These are phyloP conservation scores for Archivesica marissinica DNA, from an alignment of 1,140 invertebrate species.

Conservation along the genomic window DNA sequence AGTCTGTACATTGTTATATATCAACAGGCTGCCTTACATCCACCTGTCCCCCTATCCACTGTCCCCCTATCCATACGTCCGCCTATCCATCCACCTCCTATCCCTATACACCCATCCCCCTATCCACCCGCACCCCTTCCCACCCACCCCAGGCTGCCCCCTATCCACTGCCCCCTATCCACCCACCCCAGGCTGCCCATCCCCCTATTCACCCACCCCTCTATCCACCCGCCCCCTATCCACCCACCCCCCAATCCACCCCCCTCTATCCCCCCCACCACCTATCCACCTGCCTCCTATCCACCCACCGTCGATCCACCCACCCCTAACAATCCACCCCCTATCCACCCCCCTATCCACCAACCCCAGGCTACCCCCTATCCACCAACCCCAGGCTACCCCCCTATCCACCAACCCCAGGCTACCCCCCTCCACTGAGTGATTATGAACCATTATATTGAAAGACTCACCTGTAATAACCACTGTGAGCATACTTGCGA, in stretches of 20 bases:
- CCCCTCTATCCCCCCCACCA: neutral
- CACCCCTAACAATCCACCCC: neutral
- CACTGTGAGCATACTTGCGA: neutral
- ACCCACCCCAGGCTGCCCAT: neutral
- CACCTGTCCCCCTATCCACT: too few relatives aligned
- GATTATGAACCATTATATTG: neutral
- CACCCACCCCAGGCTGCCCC: too few relatives aligned
- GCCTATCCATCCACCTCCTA: too few relatives aligned
- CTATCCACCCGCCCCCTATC: too few relatives aligned
- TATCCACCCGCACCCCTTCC: too few relatives aligned
- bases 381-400: neutral
- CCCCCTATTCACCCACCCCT: too few relatives aligned
- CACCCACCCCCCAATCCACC: too few relatives aligned
- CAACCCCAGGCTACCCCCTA: neutral
- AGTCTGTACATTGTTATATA: too few relatives aligned
- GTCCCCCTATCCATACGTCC: too few relatives aligned
- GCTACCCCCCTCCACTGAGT: neutral
- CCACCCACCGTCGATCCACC: neutral
- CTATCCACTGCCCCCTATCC: neutral
- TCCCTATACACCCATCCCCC: too few relatives aligned
- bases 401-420: neutral
- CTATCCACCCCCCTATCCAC: neutral
- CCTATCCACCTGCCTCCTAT: neutral
- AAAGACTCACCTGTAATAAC: neutral
- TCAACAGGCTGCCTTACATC: too few relatives aligned